Base-by-base conservation (phyloP, 2,797 vertebrate species). In the Malurus leucopterus region DNA sequence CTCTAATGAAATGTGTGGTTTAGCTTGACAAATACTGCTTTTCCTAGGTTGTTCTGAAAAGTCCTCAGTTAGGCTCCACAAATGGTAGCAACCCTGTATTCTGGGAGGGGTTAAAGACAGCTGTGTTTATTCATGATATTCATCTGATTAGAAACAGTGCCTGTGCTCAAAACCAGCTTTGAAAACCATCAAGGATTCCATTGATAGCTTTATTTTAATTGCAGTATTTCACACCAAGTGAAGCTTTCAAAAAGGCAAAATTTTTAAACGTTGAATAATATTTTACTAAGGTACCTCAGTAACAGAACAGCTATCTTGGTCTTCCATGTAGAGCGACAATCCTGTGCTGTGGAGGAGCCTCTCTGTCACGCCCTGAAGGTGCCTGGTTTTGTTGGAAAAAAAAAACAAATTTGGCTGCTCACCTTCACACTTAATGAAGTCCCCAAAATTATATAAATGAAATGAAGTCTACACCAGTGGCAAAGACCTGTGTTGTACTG, bases 91-190 rank as follows among this genome's bases (percentile, higher is more conserved):
- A 14, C 40, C 21, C 6, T 40, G 7, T 65, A 2, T 77, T 85
- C 26, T 43, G 10, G 5, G 10, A 6, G 13, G 11, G 23, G 3
- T 63, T 84, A 84, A 84, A n/a, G 41, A 47, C n/a, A 92, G 47
- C 34, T 55, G 55, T 74, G 32, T 57, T 94, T 91, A 59, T 75
- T 78, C 41, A 15, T 32, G 20, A 14, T 92, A 87, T 87, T 75
- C 29, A 53, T 63, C 61, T 57, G n/a, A 21, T 4, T 68, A 38
- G 41, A 78, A 81, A 67, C 6, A 63, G 20, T 54, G 7, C 16
- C 30, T 65, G 7, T 22, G 40, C 23, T 77, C 21, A 13, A 30
- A 74, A 82, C 8, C 15, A 36, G 21, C 30, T 82, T 71, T 77
- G 58, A 68, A 88, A 91, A 65, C 2, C 19, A 43, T 38, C 40